These are phyloP conservation scores for Bembecia ichneumoniformis DNA, from an alignment of 2,888 invertebrate species.

Conservation along the genomic window DNA sequence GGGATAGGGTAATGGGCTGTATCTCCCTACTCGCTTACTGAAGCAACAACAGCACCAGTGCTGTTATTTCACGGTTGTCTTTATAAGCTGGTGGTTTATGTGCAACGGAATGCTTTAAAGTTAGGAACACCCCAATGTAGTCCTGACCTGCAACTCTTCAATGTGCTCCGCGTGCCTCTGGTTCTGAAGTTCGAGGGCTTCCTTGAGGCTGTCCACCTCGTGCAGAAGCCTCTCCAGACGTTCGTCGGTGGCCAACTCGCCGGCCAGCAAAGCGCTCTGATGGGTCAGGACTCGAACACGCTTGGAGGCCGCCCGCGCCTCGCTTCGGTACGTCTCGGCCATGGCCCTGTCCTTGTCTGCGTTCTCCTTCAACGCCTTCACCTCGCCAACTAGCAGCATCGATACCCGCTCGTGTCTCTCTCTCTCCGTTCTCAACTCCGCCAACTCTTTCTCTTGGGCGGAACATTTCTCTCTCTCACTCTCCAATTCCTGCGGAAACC, in stretches of 20 bases:
- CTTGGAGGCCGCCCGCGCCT: slow-evolving; percentile 75
- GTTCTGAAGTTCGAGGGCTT: slow-evolving; percentile 74
- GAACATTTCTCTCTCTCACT: slow-evolving; percentile 51
- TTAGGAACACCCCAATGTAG: no score
- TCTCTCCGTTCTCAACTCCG: slow-evolving; percentile 60
- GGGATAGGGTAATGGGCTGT: no score
- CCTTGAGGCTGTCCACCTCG: slow-evolving; percentile 76
- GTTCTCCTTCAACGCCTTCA: slow-evolving; percentile 72
- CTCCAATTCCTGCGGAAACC: slow-evolving; percentile 61
- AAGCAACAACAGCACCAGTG: no score
- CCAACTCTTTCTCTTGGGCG: slow-evolving; percentile 69
- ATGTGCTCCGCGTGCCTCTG: slow-evolving; percentile 69
- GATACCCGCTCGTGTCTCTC: slow-evolving; percentile 77
- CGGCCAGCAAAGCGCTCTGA: slow-evolving; percentile 77
- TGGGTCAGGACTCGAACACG: slow-evolving; percentile 73
- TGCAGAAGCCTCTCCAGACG: slow-evolving; percentile 67
- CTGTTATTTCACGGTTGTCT: no score
- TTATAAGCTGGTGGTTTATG: no score
- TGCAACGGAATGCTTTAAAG: no score
- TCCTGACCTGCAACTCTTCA: slow-evolving; percentile 71
- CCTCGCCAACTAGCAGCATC: slow-evolving; percentile 76
- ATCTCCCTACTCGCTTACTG: no score
- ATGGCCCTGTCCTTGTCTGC: slow-evolving; percentile 75
- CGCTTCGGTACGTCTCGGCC: slow-evolving; percentile 70
- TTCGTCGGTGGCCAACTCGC: slow-evolving; percentile 70